phyloP scores from a whole-genome alignment of 2,888 invertebrate genomes.

The Melinopterus prodromus region DNA sequence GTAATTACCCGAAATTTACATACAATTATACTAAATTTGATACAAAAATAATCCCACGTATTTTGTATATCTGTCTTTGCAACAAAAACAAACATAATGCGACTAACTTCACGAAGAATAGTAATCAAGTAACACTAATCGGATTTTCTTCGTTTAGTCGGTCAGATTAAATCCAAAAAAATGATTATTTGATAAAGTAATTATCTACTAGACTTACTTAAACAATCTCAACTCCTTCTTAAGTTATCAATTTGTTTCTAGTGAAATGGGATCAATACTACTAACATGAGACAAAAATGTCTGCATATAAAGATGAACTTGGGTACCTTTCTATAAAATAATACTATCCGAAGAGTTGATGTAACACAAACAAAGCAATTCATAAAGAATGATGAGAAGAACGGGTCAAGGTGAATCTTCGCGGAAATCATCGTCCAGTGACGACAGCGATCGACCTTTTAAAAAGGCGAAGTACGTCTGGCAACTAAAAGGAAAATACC shows the following conservation, averaged over 20 bases:
- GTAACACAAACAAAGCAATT: neutral
- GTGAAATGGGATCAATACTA: neutral
- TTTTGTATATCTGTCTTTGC: neutral
- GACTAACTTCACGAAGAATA: neutral
- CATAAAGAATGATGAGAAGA: conserved; percentile 41
- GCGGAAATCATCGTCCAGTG: conserved; percentile 49
- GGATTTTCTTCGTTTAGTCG: neutral
- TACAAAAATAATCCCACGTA: neutral
- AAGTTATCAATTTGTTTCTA: neutral
- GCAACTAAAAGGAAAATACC: conserved; percentile 73
- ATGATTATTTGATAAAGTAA: conserved; percentile 4
- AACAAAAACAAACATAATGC: neutral
- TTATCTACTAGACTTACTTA: neutral
- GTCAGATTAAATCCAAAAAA: neutral
- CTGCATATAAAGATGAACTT: neutral
- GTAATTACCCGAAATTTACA: neutral
- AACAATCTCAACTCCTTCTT: neutral
- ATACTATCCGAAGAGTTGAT: neutral
- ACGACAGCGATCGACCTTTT: conserved; percentile 62
- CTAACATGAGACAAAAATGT: neutral
- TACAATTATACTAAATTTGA: neutral
- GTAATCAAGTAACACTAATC: neutral
- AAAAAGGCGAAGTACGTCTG: conserved; percentile 73
- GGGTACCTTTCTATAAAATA: neutral
- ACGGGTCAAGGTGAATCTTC: conserved; percentile 60